These are phyloP conservation scores for Atrina japonica DNA, from an alignment of 2,888 invertebrate genomes.

Conservation along the genomic window DNA sequence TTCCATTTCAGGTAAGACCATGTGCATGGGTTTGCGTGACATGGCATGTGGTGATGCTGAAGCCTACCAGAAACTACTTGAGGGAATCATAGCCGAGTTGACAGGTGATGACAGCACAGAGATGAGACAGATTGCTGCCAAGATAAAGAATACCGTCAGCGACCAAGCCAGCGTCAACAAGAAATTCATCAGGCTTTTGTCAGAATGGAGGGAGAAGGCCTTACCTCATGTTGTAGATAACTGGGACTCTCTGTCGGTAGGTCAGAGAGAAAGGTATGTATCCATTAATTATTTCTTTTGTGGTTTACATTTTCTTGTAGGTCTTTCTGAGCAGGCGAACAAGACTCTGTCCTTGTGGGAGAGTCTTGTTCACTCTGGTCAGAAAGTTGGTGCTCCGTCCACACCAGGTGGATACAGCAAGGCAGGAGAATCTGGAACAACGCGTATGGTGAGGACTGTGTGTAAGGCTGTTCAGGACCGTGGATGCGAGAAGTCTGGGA, in stretches of 20 bases:
- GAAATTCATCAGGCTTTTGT: slow-evolving; percentile 33
- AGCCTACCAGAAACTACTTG: slow-evolving; percentile 12
- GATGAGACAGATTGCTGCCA: slow-evolving; percentile 1
- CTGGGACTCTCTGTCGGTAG: slow-evolving; percentile 27
- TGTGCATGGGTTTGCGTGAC: slow-evolving; percentile 25
- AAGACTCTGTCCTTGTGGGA: slow-evolving; percentile 39
- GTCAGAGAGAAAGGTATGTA: slow-evolving; percentile 12
- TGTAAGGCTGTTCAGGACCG: slow-evolving; percentile 48
- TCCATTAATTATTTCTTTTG: slow-evolving; percentile 45
- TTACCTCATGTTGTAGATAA: slow-evolving; percentile 37
- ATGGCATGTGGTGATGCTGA: slow-evolving; percentile 29
- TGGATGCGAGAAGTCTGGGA: slow-evolving; percentile 43
- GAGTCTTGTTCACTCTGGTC: slow-evolving; percentile 27
- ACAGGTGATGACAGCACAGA: slow-evolving; percentile 8
- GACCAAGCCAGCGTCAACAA: slow-evolving; percentile 38
- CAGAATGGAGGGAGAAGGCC: slow-evolving; percentile 30
- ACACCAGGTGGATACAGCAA: neutral
- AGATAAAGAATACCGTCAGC: slow-evolving; percentile 29
- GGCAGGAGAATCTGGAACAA: slow-evolving; percentile 32
- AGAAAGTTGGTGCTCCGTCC: slow-evolving; percentile 34
- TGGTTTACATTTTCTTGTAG: slow-evolving; percentile 45
- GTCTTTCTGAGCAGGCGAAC: slow-evolving; percentile 43
- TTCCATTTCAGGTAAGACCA: slow-evolving; percentile 21
- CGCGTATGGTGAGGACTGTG: slow-evolving; percentile 39
- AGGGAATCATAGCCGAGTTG: slow-evolving; percentile 23